Evolutionary conservation across 1,140 invertebrate species (phyloP).

Genomic region (Drosophila sp.): DNA sequence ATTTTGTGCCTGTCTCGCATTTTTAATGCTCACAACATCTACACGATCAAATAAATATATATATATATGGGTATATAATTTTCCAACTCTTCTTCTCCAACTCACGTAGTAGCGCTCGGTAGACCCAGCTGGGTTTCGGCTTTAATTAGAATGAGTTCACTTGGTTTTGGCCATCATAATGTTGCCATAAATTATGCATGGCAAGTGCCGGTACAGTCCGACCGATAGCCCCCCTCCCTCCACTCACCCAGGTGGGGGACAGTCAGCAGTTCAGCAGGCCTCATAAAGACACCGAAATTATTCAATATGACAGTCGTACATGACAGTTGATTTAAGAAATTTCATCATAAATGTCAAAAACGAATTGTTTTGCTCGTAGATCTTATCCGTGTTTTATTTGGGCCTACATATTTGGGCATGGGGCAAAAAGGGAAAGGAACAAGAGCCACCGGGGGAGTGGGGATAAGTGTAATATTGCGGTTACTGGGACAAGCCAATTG

Average conservation of each 20-base stretch:
- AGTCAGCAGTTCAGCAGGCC: slow-evolving; percentile 11
- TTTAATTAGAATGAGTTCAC: slow-evolving; percentile 81
- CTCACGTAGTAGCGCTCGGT: slow-evolving; percentile 5
- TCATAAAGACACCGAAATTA: slow-evolving; percentile 67
- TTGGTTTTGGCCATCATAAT: slow-evolving; percentile 52
- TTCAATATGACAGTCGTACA: slow-evolving; percentile 79
- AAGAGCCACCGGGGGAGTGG: background rate
- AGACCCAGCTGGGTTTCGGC: slow-evolving; percentile 10
- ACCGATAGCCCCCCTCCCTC: slow-evolving; percentile 5
- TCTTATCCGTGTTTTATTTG: slow-evolving; percentile 65
- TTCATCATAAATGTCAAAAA: slow-evolving; percentile 82
- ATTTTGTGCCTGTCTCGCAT: slow-evolving; percentile 72
- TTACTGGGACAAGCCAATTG: slow-evolving; percentile 51
- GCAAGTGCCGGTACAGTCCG: slow-evolving; percentile 49
- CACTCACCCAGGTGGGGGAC: background rate
- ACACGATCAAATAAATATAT: slow-evolving; percentile 34
- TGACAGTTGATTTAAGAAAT: slow-evolving; percentile 80
- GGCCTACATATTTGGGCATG: slow-evolving; percentile 13
- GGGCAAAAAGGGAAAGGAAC: background rate
- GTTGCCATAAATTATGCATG: slow-evolving; percentile 75
- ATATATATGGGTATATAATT: slow-evolving; percentile 27
- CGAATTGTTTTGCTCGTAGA: slow-evolving; percentile 70
- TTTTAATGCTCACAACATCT: slow-evolving; percentile 63
- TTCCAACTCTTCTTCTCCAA: slow-evolving; percentile 12
- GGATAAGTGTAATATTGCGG: slow-evolving; percentile 33